A percentile compares a stretch with the other conserved stretches of the same genome.
Conservation (phyloP, 2,113 vertebrate species). For the Phoxinus phoxinus region DNA sequence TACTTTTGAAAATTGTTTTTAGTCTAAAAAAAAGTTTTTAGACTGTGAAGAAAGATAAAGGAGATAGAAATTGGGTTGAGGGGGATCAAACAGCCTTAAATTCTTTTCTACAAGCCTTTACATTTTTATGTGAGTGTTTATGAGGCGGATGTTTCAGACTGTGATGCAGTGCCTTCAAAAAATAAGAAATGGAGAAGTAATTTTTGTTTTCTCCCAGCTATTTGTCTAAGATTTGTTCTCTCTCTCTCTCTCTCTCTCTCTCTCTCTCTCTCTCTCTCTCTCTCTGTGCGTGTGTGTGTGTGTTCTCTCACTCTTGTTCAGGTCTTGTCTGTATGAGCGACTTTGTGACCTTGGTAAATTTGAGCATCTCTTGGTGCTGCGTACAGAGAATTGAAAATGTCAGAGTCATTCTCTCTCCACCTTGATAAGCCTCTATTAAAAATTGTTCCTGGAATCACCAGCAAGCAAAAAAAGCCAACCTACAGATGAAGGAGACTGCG, state of each 20-base stretch:
- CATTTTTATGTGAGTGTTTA: conserved; percentile 17
- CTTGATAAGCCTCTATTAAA: conserved; percentile 62
- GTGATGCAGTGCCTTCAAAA: conserved; percentile 18
- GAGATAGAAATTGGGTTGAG: not conserved
- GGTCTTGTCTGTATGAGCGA: not conserved
- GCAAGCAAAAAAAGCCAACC: conserved; percentile 41
- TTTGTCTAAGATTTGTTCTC: not conserved
- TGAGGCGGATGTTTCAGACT: not conserved
- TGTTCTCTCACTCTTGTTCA: conserved; percentile 19
- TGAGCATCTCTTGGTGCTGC: conserved; percentile 17
- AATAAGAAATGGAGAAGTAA: not conserved
- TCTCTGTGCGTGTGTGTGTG: not conserved
- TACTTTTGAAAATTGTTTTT: not conserved
- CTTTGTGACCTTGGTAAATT: conserved; percentile 41
- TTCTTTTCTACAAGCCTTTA: conserved; percentile 17
- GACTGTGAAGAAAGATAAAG: not conserved
- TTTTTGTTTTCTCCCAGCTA: not conserved
- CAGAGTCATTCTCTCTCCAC: conserved; percentile 47
- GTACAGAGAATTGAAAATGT: conserved; percentile 58
- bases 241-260: no score
- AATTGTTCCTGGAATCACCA: conserved; percentile 42
- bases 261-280: no score
- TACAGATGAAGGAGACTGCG: conserved; percentile 42
- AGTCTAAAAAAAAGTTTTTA: no score
- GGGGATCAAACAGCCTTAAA: conserved; percentile 12